These are phyloP conservation scores for Sphaeramia orbicularis DNA, from an alignment of 2,797 vertebrate genomes.

Conservation along the genomic window DNA sequence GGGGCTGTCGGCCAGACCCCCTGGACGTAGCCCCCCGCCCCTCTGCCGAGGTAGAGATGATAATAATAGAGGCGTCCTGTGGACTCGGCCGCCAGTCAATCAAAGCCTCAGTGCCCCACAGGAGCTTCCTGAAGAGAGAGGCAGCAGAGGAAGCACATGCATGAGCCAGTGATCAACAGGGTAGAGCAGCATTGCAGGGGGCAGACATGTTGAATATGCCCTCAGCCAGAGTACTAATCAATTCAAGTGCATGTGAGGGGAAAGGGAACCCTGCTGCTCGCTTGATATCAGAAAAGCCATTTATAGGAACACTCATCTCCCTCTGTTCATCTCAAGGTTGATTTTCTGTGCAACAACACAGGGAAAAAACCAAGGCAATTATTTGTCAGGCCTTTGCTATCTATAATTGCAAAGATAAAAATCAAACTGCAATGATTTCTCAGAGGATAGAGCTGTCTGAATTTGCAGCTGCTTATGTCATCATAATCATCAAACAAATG, in stretches of 20 bases:
- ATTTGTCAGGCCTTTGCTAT: constrained; percentile 78
- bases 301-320: constrained; percentile 79
- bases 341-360: constrained; percentile 75
- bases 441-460: constrained; percentile 71
- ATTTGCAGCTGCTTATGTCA: constrained; percentile 73
- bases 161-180: constrained; percentile 80
- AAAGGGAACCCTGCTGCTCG: constrained; percentile 79
- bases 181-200: constrained; percentile 75
- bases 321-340: constrained; percentile 79
- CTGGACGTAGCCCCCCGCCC: constrained; percentile 76
- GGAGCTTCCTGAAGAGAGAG: constrained; percentile 80
- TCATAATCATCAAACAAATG: constrained; percentile 76
- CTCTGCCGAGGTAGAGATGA: constrained; percentile 79
- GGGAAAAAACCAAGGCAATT: constrained; percentile 77
- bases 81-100: constrained; percentile 85
- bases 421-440: constrained; percentile 80
- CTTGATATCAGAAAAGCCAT: constrained; percentile 79
- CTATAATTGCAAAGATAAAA: constrained; percentile 84
- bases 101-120: constrained; percentile 74
- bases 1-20: constrained; percentile 82
- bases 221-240: constrained; percentile 82
- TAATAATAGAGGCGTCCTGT: constrained; percentile 85
- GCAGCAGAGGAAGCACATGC: constrained; percentile 73
- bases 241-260: constrained; percentile 81
- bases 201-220: constrained; percentile 84